phyloP scores from a whole-genome alignment of 2,113 vertebrate genomes.

The Oryzias melastigma region DNA sequence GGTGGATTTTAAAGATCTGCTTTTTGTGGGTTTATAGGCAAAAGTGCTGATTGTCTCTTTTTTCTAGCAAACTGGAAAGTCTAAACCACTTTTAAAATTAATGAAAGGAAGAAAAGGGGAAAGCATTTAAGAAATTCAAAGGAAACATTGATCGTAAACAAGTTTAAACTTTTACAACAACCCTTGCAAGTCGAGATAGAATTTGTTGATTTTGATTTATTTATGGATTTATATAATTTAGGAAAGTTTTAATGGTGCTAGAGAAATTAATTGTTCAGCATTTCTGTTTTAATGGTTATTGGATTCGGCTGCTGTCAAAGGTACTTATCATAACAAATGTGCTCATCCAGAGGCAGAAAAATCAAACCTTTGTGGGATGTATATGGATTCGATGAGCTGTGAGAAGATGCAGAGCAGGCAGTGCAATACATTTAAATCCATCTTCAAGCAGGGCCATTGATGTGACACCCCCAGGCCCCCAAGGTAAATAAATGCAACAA shows the following conservation, averaged over 20 bases:
- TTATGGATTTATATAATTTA: too few relatives aligned
- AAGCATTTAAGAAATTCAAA: constrained; percentile 3
- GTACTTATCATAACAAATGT: not conserved
- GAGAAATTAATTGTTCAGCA: constrained; percentile 1
- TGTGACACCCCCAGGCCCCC: too few relatives aligned
- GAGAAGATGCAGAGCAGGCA: too few relatives aligned
- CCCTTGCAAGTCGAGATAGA: not conserved
- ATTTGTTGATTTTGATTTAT: too few relatives aligned
- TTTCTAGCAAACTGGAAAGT: not conserved
- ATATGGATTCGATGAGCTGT: too few relatives aligned
- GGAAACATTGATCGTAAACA: not conserved
- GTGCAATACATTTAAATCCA: too few relatives aligned
- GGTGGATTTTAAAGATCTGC: constrained; percentile 9
- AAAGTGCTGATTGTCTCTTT: constrained; percentile 18
- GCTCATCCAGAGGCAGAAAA: not conserved
- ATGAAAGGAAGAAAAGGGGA: too few relatives aligned
- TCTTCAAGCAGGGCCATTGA: too few relatives aligned
- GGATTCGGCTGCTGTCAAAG: too few relatives aligned
- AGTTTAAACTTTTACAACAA: not conserved
- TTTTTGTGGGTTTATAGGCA: constrained; percentile 17
- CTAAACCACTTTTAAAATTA: too few relatives aligned
- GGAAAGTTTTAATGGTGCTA: not conserved
- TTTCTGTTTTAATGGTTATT: not conserved
- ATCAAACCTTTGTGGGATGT: not conserved
- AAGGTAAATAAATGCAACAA: too few relatives aligned